Conservation (phyloP, 2,113 vertebrate genomes). For the Syngnathus floridae region DNA sequence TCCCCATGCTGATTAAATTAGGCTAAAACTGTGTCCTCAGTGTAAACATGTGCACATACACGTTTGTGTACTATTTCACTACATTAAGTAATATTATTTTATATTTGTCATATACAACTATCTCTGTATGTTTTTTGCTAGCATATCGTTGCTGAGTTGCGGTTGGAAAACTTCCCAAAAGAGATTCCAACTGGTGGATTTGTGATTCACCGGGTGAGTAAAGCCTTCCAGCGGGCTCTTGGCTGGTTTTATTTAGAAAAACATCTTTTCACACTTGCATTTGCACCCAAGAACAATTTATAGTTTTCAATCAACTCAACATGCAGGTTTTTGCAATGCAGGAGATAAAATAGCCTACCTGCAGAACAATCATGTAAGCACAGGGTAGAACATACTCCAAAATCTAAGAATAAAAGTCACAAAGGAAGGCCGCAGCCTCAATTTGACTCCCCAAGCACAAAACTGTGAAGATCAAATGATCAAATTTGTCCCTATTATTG, state of each 20-base stretch:
- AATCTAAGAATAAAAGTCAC: neutral
- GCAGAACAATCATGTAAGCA: neutral
- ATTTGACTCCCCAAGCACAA: neutral
- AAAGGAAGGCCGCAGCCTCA: neutral
- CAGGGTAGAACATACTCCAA: neutral
- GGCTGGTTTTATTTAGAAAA: too few relatives aligned
- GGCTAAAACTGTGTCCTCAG: too few relatives aligned
- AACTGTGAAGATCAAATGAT: neutral
- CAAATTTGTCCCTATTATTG: too few relatives aligned
- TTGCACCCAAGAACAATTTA: neutral
- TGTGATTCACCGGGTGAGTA: constrained; percentile 17
- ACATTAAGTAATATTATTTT: too few relatives aligned
- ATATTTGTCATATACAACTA: too few relatives aligned
- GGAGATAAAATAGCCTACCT: neutral
- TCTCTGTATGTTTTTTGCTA: too few relatives aligned
- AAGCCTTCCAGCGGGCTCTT: constrained; percentile 22
- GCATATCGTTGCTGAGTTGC: too few relatives aligned
- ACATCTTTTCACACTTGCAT: neutral
- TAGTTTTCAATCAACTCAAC: neutral
- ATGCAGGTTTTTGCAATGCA: neutral
- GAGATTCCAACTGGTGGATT: neutral
- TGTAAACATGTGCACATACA: too few relatives aligned
- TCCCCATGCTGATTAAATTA: too few relatives aligned
- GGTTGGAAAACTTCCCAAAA: neutral
- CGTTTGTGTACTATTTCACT: too few relatives aligned